phyloP scores from a whole-genome alignment of 2,888 invertebrate species.

The Vandiemenella viatica region DNA sequence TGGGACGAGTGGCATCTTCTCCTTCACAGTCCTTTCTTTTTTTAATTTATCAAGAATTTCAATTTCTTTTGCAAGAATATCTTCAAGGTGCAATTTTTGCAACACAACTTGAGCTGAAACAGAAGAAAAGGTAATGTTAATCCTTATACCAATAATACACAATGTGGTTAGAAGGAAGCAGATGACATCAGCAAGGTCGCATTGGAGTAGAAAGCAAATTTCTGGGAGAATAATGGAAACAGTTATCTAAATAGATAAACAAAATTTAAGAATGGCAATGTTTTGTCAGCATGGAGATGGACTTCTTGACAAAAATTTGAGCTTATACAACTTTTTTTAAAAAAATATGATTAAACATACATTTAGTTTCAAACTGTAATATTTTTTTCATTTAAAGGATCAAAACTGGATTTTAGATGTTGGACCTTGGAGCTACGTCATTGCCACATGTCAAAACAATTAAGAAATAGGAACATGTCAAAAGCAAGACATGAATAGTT shows the following conservation, averaged over 20 bases:
- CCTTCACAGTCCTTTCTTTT: no score
- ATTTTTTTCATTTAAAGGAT: no score
- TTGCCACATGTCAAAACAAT: no score
- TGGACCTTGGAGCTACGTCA: no score
- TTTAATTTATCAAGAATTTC: conserved; percentile 1
- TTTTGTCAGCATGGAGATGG: neutral
- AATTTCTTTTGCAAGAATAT: conserved; percentile 37
- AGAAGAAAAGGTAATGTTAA: conserved; percentile 5
- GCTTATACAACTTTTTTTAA: no score
- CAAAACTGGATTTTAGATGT: no score
- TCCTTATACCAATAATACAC: neutral
- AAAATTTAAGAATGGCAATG: neutral
- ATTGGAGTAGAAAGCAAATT: neutral
- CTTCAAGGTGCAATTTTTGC: conserved; percentile 29
- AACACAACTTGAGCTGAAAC: conserved; percentile 33
- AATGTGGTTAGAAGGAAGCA: neutral
- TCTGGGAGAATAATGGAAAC: neutral
- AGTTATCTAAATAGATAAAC: neutral
- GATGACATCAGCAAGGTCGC: neutral
- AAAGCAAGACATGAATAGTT: no score
- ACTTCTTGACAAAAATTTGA: no score
- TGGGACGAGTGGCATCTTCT: no score
- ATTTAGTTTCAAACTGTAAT: no score
- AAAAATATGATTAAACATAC: no score
- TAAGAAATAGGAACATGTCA: no score